Base-by-base conservation (phyloP, 2,888 invertebrate species). In the Phaonia tiefii region DNA sequence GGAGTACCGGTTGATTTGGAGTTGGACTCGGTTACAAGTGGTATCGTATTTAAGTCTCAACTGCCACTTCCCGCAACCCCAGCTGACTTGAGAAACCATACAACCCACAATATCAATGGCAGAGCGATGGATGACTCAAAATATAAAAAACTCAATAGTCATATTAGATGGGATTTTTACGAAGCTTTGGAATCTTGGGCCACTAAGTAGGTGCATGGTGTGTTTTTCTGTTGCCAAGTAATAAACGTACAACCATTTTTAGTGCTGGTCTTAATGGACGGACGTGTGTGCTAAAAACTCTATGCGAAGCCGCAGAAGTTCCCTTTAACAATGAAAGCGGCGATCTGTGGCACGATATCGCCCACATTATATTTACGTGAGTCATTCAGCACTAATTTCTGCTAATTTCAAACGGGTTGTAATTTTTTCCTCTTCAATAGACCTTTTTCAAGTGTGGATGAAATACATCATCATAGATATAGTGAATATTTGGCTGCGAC, bases 31-130 rank as follows among this genome's bases (percentile, higher is more conserved):
- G 70, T 80, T 46, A 75, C 69, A 17, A 31, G 72, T 26, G 80
- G 80, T n/a, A 72, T 80, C 22, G 80, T 80, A 26, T 75, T 80
- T 8, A 80, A 80, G 63, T 71, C 80, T 0, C 75, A 75, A 66
- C 54, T 75, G 4, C 70, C 66, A 0, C 44, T 80, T 13, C 80
- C 80, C 20, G 17, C 49, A 20, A 72, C 15, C 22, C 42, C 46
- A 13, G 26, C 22, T n/a, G 75, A 71, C 17, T 54, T 80, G 39
- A 63, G 80, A 54, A 67, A 72, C 20, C 60, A 67, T 10, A 72
- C 66, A 13, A 75, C 63, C 13, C 51, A 67, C n/a, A 75, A 73
- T 22, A 26, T 80, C 11, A 49, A 80, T 56, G 75, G 80, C 10
- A 71, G 72, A 44, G 13, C 31, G 2, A 20, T 54, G 3, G 11